Evolutionary conservation across 2,113 vertebrate species (phyloP), one percentile per base, ranked within the genome.

Genomic region (Leptosomus discolor): DNA sequence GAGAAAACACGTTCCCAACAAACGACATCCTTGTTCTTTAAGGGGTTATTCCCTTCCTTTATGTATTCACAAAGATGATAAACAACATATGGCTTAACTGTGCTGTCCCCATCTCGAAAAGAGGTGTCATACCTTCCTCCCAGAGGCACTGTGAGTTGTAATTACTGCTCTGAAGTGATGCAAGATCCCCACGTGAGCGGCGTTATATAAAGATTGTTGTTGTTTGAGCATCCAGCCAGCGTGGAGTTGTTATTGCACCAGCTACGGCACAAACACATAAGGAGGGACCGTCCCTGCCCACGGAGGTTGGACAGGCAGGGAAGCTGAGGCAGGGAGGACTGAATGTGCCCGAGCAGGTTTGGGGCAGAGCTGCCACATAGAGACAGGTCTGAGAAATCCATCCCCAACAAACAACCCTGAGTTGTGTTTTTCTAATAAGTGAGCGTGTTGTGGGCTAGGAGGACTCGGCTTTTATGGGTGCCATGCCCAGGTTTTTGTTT

Each of bases 271-370:
- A 75, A 81, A 68, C 93, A 73, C 4, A 0, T 22, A 10, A 82
- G 89, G 69, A 95, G 89, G 75, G 89, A 92, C 80, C 4, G 17
- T 92, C 84, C 96, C 92, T 92, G 84, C 91, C 94, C 54, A 43
- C 11, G 27, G 78, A 95, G 61, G 48, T 69, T 83, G 82, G 87
- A 90, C 43, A 22, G 32, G 67, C 67, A 60, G 77, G 77, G 94
- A 94, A 89, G 63, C 24, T 58, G 92, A 95, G 91, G 88, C 95
- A 92, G 64, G 36, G 51, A 85, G 79, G 80, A 65, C 37, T 92
- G 94, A 92, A 96, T 92, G 95, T 96, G 96, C 89, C 96, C 87
- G 0, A 88, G 96, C 95, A 96, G 96, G 92, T 97, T 94, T 96
- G 77, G 70, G 63, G 89, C 91, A 91, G 80, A 91, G 84, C 91